These are phyloP conservation scores for Phyllostomus discolor DNA, from an alignment of 2,113 vertebrate genomes.

Conservation along the genomic window DNA sequence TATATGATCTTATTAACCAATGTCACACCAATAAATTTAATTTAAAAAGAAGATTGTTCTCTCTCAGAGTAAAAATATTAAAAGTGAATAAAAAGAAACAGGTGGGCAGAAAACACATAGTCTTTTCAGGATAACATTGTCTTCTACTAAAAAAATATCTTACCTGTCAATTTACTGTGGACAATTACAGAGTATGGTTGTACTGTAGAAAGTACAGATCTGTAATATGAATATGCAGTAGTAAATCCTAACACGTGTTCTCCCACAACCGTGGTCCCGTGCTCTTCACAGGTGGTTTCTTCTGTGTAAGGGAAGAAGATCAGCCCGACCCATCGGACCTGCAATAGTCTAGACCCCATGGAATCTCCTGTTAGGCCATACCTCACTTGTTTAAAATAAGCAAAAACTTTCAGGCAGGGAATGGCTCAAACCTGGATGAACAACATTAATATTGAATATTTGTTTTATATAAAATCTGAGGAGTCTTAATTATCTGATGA, in stretches of 20 bases:
- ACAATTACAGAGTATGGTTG: neutral
- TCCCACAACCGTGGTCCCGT: neutral
- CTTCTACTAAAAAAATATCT: neutral
- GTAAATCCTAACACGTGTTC: neutral
- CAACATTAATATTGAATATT: neutral
- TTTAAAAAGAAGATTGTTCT: no score
- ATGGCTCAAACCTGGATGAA: neutral
- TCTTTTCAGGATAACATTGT: neutral
- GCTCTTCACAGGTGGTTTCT: neutral
- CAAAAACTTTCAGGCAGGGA: neutral
- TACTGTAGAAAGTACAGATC: neutral
- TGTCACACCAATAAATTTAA: no score
- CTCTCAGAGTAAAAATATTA: no score
- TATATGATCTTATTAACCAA: no score
- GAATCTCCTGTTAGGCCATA: neutral
- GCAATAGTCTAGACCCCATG: rapidly evolving
- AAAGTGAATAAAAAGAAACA: neutral
- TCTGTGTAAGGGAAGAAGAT: rapidly evolving
- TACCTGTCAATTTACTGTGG: neutral
- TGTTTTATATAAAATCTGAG: neutral
- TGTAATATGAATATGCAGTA: neutral
- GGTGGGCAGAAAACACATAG: neutral
- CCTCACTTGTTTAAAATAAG: neutral
- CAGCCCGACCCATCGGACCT: rapidly evolving
- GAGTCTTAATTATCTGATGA: neutral